These are phyloP conservation scores for Andrena fulva DNA, from an alignment of 2,888 invertebrate genomes.

Conservation along the genomic window DNA sequence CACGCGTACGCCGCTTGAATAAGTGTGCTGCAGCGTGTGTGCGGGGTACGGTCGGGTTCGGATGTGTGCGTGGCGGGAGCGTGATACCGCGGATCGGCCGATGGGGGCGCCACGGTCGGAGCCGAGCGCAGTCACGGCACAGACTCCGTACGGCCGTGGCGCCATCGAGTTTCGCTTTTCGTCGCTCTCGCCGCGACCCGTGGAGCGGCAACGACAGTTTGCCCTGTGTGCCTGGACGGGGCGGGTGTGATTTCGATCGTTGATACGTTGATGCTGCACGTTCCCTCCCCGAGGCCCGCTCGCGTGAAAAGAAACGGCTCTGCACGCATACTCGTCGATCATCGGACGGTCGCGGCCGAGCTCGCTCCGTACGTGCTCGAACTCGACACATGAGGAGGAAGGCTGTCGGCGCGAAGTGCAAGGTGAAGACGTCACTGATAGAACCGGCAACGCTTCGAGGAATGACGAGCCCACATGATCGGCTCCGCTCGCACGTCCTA, in stretches of 20 bases:
- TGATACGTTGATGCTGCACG: conserved; percentile 23
- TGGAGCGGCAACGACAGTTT: conserved; percentile 61
- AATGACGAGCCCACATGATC: conserved; percentile 47
- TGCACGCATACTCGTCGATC: conserved; percentile 1
- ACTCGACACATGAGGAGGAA: conserved; percentile 61
- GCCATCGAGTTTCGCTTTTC: conserved; percentile 64
- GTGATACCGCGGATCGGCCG: conserved; percentile 44
- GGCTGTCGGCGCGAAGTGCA: conserved; percentile 36
- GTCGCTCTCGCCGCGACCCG: conserved; percentile 44
- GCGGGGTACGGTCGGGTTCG: conserved; percentile 5
- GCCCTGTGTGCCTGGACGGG: conserved; percentile 60
- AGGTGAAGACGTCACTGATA: conserved; percentile 24
- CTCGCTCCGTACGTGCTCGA: neutral
- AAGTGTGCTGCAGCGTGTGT: neutral
- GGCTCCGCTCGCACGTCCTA: conserved; percentile 34
- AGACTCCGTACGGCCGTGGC: conserved; percentile 64
- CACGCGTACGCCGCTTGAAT: conserved; percentile 5
- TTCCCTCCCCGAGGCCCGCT: neutral
- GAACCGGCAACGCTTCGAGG: conserved; percentile 44
- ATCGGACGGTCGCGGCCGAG: neutral
- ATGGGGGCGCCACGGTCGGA: conserved; percentile 37
- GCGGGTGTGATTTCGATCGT: conserved; percentile 35
- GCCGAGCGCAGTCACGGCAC: conserved; percentile 39
- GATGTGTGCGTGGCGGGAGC: neutral
- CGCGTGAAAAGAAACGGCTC: conserved; percentile 38